A percentile compares a stretch with the other conserved stretches of the same genome.
Evolutionary conservation across 2,113 vertebrate species (phyloP).

Genomic region (Buteo buteo): DNA sequence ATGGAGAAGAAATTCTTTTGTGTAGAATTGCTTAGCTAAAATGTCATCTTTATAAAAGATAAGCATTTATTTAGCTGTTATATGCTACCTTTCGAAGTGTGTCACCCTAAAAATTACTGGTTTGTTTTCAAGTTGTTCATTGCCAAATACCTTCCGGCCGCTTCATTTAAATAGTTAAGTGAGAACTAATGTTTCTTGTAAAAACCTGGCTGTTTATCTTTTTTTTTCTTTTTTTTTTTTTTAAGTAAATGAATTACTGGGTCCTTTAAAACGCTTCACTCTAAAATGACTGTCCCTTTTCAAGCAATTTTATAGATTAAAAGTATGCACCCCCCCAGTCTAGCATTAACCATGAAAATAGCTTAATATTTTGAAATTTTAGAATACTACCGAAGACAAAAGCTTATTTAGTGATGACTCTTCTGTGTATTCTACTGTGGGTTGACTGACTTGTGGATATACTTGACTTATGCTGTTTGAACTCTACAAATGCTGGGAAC

Average conservation of each 20-base stretch:
- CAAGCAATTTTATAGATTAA: background rate
- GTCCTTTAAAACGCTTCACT: background rate
- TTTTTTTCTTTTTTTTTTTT: too few relatives aligned
- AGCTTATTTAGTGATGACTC: background rate
- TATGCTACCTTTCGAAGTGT: background rate
- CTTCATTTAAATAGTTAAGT: background rate
- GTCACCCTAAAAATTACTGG: background rate
- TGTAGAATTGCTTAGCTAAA: background rate
- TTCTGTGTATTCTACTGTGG: background rate
- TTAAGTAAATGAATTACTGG: background rate
- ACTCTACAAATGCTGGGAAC: background rate
- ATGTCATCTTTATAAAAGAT: background rate
- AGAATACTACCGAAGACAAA: background rate
- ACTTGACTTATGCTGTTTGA: background rate
- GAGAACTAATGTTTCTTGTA: background rate
- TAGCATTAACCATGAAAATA: background rate
- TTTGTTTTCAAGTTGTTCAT: background rate
- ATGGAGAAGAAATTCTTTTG: background rate
- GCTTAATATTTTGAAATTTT: background rate
- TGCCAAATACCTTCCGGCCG: background rate
- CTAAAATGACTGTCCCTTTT: background rate
- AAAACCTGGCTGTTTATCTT: background rate
- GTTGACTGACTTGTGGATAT: background rate
- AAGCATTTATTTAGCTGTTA: background rate
- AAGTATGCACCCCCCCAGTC: background rate